Base-by-base conservation (phyloP, 1,140 invertebrate genomes). In the Caenorhabditis remanei region DNA sequence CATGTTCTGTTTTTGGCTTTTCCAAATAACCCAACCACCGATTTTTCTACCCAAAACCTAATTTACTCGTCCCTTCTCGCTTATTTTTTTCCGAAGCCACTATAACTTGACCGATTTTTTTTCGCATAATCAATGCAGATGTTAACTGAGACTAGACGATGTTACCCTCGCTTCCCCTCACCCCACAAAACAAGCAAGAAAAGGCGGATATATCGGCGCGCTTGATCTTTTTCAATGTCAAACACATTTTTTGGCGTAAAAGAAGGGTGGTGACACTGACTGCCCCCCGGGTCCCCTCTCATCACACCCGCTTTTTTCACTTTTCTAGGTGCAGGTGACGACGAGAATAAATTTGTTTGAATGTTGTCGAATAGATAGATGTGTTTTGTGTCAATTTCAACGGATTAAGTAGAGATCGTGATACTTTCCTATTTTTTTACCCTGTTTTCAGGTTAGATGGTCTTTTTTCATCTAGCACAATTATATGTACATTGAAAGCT, bases 191-290 rank as follows among this genome's bases (percentile, higher is more conserved):
- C 65, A 43, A n/a, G 46, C 71, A 79, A 79, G 67, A 46, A 58
- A 71, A 71, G 46, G 71, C 71, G 71, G 71, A 79, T 79, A 79
- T 79, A 79, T 79, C 71, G 71, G 71, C 71, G 43, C 46, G 71
- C 46, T 79, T 79, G 71, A 79, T 79, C 71, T 79, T 79, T 79
- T 79, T 79, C 71, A 79, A 79, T 79, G 71, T 79, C 71, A 79
- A 79, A 79, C 71, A 79, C 71, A 43, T 79, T 79, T 79, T 79
- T 79, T 79, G 71, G 71, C 46, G 71, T 79, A 79, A 21, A 32
- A 46, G 13, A 41, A 79, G 71, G 71, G 71, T 79, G 71, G 71
- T 79, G 46, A 79, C 71, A 79, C 46, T 79, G 71, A 79, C 71
- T 50, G 46, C 21, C 19, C 63, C 21, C 32, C 71, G 16, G 67